Conservation (phyloP, 1,140 invertebrate species). For the Eriocheir sinensis region DNA sequence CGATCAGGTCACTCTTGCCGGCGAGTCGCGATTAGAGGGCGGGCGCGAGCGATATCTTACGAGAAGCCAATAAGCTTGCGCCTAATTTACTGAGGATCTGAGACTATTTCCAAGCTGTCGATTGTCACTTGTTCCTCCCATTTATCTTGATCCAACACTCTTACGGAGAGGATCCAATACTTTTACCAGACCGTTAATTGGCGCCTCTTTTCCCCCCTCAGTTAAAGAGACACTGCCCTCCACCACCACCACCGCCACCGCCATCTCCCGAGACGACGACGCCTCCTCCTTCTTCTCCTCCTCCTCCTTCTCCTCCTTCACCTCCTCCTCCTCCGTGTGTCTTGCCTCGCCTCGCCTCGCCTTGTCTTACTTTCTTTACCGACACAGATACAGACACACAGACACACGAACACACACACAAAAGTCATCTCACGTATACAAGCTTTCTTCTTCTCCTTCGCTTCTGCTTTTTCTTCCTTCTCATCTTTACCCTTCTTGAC, state of each 20-base stretch:
- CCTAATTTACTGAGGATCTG: constrained; percentile 78
- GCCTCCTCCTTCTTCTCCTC: too few relatives aligned
- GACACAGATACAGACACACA: not conserved
- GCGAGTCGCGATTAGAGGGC: constrained; percentile 66
- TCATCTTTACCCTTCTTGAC: too few relatives aligned
- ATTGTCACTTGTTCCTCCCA: constrained; percentile 78
- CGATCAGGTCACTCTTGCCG: constrained; percentile 5
- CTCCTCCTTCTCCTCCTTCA: too few relatives aligned
- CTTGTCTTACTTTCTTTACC: not conserved
- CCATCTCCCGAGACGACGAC: not conserved
- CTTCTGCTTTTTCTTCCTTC: not conserved
- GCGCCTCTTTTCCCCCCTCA: constrained; percentile 67
- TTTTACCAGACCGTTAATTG: constrained; percentile 78
- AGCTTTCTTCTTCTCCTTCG: not conserved
- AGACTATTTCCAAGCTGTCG: constrained; percentile 78
- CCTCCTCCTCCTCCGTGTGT: too few relatives aligned
- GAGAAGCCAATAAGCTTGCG: constrained; percentile 77
- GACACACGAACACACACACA: not conserved
- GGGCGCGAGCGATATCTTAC: constrained; percentile 71
- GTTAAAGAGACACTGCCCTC: constrained; percentile 65
- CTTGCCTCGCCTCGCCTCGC: not conserved
- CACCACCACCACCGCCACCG: not conserved
- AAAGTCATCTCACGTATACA: not conserved
- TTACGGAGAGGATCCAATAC: constrained; percentile 78
- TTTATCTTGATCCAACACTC: constrained; percentile 78